Percentiles rank a stretch among this genome's conserved stretches.
Conservation (phyloP, 2,797 vertebrate species). For the Okamejei kenojei region DNA sequence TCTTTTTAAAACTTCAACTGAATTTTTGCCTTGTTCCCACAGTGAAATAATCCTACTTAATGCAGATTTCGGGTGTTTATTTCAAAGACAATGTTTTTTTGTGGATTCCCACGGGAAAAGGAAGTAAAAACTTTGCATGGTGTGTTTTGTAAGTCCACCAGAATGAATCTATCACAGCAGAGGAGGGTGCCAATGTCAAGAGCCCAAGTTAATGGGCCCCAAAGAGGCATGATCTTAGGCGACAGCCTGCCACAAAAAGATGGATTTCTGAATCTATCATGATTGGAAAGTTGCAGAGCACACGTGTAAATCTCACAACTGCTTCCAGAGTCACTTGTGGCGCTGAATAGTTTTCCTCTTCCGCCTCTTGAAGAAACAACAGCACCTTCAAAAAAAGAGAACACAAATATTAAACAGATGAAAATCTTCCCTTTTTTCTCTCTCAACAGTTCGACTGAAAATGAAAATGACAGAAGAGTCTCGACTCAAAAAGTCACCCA, state of each 20-base stretch:
- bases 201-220: conserved; percentile 17
- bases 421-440: background rate
- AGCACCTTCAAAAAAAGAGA: conserved; percentile 70
- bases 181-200: conserved; percentile 22
- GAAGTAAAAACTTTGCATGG: conserved; percentile 27
- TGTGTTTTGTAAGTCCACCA: conserved; percentile 22
- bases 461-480: background rate
- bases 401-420: background rate
- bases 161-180: conserved; percentile 25
- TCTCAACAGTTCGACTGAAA: no score
- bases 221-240: conserved; percentile 6
- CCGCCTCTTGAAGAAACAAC: conserved; percentile 96
- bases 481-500: no score
- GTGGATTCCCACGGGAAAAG: conserved; percentile 15
- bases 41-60: conserved; percentile 30
- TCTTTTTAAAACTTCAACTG: conserved; percentile 20
- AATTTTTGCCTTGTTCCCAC: conserved; percentile 19
- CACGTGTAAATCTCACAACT: conserved; percentile 22
- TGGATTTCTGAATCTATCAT: conserved; percentile 32
- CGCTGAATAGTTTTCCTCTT: conserved; percentile 96
- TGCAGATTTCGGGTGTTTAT: conserved; percentile 7
- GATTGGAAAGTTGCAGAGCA: conserved; percentile 33
- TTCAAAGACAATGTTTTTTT: conserved; percentile 26
- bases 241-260: conserved; percentile 34
- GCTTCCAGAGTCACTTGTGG: conserved; percentile 74